phyloP scores from a whole-genome alignment of 2,797 vertebrate genomes.

The Trachops cirrhosus region DNA sequence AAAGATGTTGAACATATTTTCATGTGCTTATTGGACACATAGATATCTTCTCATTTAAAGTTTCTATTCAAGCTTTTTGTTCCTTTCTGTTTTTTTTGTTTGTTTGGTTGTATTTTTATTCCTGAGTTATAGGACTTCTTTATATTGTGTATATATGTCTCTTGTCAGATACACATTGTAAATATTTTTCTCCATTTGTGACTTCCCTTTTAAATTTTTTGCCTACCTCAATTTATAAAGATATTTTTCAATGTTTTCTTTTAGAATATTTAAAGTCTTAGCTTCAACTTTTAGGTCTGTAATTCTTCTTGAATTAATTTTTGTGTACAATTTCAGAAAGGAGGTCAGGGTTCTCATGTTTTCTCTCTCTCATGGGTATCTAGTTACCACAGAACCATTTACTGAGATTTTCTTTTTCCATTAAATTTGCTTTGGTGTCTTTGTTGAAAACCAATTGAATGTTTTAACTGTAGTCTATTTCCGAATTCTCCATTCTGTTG shows the following conservation, averaged over 20 bases:
- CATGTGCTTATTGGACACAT: background rate
- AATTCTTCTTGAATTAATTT: constrained; percentile 34
- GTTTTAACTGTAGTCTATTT: background rate
- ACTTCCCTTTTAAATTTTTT: constrained; percentile 51
- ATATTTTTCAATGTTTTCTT: background rate
- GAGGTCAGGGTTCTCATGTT: background rate
- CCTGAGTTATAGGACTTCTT: background rate
- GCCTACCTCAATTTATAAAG: background rate
- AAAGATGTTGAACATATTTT: constrained; percentile 17
- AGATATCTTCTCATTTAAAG: background rate
- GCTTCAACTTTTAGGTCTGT: constrained; percentile 13
- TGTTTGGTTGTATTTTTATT: constrained; percentile 19
- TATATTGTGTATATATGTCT: background rate
- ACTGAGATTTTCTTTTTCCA: background rate
- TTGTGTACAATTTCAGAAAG: background rate
- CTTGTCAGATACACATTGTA: background rate
- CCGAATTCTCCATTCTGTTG: background rate
- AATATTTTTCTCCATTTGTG: background rate
- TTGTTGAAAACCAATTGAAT: background rate
- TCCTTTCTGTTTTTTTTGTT: background rate
- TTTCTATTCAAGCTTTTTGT: background rate
- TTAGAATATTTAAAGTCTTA: background rate
- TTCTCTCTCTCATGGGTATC: background rate
- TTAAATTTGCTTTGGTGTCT: background rate
- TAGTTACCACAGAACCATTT: background rate